These are phyloP conservation scores for Sebastiscus tertius DNA, from an alignment of 2,797 vertebrate species.

Conservation along the genomic window DNA sequence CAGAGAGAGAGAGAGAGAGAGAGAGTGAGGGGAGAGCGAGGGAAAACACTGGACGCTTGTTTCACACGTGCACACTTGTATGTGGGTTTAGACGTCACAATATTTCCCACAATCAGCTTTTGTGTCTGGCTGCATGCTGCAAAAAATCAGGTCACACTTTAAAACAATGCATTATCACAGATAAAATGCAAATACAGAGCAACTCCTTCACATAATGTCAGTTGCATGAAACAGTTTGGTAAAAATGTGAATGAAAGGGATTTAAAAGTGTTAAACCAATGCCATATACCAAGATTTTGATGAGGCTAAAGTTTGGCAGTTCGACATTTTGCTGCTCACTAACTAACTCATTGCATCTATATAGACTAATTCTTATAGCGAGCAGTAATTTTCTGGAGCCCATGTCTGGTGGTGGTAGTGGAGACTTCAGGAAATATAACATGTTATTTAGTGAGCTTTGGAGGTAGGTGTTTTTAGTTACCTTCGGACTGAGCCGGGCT, in stretches of 20 bases:
- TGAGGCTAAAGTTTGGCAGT: neutral
- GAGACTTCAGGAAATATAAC: neutral
- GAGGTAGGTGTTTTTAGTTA: neutral
- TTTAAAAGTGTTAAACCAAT: neutral
- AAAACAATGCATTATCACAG: neutral
- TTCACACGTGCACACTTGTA: slow-evolving; percentile 51
- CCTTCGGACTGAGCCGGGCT: neutral
- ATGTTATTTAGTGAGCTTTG: neutral
- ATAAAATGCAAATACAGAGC: slow-evolving; percentile 8
- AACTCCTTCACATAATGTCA: neutral
- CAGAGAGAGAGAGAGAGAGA: neutral
- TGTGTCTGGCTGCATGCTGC: slow-evolving; percentile 18
- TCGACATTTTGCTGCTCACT: neutral
- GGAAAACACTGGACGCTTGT: slow-evolving; percentile 65
- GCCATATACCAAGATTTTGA: neutral
- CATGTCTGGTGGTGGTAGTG: neutral
- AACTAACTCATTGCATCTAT: neutral
- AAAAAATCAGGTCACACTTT: slow-evolving; percentile 22
- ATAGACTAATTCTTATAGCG: neutral
- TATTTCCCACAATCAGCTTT: slow-evolving; percentile 60
- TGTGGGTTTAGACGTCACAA: slow-evolving; percentile 17
- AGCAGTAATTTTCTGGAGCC: neutral
- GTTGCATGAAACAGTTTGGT: neutral
- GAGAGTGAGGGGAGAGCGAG: slow-evolving; percentile 18
- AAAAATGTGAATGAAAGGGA: neutral